Conservation (phyloP, 2,797 vertebrate genomes). For the Hylomyscus alleni region DNA sequence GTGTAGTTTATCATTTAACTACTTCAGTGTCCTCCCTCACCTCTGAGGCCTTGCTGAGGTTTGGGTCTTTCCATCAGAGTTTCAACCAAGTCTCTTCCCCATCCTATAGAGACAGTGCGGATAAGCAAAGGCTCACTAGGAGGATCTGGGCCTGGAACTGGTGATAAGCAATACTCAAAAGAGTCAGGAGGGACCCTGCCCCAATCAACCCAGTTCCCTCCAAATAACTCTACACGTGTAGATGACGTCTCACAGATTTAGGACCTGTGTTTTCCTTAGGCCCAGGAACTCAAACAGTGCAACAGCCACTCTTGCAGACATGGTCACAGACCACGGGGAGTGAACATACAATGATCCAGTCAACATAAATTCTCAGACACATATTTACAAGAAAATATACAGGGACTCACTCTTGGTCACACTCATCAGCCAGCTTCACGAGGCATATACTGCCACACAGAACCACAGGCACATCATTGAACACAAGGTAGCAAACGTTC, state of each 20-base stretch:
- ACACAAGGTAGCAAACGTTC: background rate
- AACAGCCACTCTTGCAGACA: background rate
- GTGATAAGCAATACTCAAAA: background rate
- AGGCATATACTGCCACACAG: background rate
- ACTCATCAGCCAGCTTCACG: background rate
- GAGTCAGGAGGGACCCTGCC: too few relatives aligned
- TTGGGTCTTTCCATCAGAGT: background rate
- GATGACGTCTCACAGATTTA: background rate
- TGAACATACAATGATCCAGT: background rate
- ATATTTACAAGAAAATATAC: background rate
- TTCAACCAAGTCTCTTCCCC: background rate
- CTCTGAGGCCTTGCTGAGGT: too few relatives aligned
- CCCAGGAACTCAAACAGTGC: background rate
- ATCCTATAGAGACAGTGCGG: background rate
- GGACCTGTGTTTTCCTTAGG: background rate
- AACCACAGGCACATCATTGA: background rate
- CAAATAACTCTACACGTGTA: background rate
- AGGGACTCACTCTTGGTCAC: background rate
- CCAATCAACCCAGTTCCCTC: background rate
- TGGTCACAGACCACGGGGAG: background rate
- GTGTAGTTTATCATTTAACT: background rate
- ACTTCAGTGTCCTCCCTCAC: background rate
- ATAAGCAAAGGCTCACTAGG: background rate
- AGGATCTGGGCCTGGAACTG: background rate
- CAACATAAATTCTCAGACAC: background rate